Evolutionary conservation across 1,140 invertebrate species (phyloP).

Genomic region (Hycleus phaleratus): DNA sequence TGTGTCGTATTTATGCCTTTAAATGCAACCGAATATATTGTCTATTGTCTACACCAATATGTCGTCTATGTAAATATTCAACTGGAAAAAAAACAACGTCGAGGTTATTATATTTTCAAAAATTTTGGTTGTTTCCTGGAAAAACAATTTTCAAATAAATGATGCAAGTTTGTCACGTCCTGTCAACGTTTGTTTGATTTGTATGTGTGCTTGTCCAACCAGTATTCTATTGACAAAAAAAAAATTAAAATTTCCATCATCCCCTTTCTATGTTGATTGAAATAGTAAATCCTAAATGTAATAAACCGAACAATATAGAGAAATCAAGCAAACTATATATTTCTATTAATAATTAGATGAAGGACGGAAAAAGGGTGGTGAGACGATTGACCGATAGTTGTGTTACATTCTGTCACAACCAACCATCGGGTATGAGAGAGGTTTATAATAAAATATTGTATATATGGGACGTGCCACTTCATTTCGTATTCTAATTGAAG

Average conservation of each 20-base stretch:
- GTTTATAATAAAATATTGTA: too few relatives aligned
- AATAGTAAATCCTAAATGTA: slow-evolving; percentile 4
- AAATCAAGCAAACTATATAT: slow-evolving; percentile 11
- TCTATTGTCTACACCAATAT: slow-evolving; percentile 10
- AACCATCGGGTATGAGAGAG: neutral
- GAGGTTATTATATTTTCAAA: too few relatives aligned
- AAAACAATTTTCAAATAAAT: too few relatives aligned
- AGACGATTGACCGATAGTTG: slow-evolving; percentile 4
- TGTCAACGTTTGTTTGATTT: too few relatives aligned
- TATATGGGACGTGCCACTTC: slow-evolving; percentile 8
- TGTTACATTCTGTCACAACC: slow-evolving; percentile 1
- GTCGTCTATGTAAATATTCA: slow-evolving; percentile 16
- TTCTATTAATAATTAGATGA: neutral
- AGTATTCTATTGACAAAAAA: neutral
- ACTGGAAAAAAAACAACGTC: neutral
- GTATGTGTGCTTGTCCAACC: neutral
- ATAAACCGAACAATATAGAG: slow-evolving; percentile 11
- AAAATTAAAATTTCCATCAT: neutral
- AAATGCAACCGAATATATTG: slow-evolving; percentile 19
- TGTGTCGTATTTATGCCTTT: slow-evolving; percentile 11
- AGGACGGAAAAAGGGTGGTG: neutral
- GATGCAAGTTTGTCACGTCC: too few relatives aligned
- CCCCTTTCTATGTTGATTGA: slow-evolving; percentile 2
- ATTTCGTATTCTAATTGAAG: slow-evolving; percentile 14
- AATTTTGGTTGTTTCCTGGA: too few relatives aligned